Conservation (phyloP, 2,113 vertebrate genomes). For the Ibidorhyncha struthersii region DNA sequence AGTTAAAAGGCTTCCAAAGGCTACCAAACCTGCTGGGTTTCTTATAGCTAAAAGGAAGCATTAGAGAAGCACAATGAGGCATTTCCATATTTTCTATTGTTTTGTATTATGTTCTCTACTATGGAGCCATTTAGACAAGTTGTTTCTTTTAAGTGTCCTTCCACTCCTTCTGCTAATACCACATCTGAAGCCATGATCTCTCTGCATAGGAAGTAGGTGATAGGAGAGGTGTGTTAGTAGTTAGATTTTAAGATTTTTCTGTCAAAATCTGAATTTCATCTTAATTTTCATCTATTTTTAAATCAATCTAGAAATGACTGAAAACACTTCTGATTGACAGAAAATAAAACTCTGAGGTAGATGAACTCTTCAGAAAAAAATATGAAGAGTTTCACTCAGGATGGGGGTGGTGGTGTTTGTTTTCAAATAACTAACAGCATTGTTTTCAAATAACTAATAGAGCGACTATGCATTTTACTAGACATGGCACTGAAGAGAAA, state of each 20-base stretch:
- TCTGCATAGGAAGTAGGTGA: not conserved
- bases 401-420: fast-evolving
- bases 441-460: not conserved
- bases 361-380: not conserved
- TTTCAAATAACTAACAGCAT: not conserved
- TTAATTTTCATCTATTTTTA: not conserved
- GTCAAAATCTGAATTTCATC: not conserved
- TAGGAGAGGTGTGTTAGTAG: not conserved
- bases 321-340: not conserved
- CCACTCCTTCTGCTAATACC: not conserved
- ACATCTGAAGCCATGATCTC: not conserved
- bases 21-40: not conserved
- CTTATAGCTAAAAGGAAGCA: not conserved
- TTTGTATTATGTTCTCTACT: not conserved
- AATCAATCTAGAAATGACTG: not conserved
- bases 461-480: not conserved
- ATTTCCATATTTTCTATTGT: not conserved
- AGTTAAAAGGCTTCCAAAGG: not conserved
- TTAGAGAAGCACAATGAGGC: not conserved
- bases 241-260: not conserved
- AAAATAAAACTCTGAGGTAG: not conserved
- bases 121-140: not conserved
- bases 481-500: not conserved
- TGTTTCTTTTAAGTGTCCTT: not conserved
- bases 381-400: not conserved